Conservation (phyloP, 2,113 vertebrate genomes). For the Nicator chloris region DNA sequence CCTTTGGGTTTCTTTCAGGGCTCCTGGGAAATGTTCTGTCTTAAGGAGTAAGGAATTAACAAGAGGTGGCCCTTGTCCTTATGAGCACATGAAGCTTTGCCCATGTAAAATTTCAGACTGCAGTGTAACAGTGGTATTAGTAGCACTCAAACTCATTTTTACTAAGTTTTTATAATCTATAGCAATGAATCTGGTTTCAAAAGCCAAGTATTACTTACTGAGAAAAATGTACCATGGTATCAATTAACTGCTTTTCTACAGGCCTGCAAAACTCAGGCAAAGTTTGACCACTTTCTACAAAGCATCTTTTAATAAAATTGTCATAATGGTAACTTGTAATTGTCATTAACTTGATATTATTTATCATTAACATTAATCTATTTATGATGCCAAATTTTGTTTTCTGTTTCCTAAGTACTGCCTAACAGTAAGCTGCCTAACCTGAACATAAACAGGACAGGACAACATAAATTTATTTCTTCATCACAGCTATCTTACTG, state of each 20-base stretch:
- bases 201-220: not conserved
- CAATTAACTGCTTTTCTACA: not conserved
- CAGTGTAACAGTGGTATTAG: not conserved
- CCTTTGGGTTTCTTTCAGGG: not conserved
- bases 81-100: not conserved
- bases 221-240: not conserved
- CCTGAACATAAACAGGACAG: not conserved
- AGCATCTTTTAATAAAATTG: not conserved
- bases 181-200: not conserved
- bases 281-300: not conserved
- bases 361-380: not conserved
- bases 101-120: not conserved
- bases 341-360: not conserved
- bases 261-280: not conserved
- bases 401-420: not conserved
- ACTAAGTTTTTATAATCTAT: not conserved
- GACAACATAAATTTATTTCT: not conserved
- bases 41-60: not conserved
- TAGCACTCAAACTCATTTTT: not conserved
- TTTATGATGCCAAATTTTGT: not conserved
- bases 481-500: not conserved
- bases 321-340: not conserved
- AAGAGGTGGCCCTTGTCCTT: not conserved
- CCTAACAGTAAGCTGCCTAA: not conserved
- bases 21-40: not conserved